Base-by-base conservation (phyloP, 2,797 vertebrate species). In the Eremophila alpestris region DNA sequence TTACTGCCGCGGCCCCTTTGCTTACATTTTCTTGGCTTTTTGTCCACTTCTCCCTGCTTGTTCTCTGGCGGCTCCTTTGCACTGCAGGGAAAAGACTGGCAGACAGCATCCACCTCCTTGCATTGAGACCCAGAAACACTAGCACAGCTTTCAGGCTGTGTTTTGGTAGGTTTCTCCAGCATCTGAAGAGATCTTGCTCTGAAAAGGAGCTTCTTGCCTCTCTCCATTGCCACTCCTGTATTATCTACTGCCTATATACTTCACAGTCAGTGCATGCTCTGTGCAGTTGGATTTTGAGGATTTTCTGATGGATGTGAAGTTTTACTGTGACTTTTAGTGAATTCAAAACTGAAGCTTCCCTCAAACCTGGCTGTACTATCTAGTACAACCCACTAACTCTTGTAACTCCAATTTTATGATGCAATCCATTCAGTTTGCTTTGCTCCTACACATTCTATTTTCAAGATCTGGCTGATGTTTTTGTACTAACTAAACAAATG, bases 11-110 rank as follows among this genome's bases (percentile, higher is more conserved):
- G 51, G 52, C 52, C 45, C 63, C 36, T 92, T 93, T 26, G 34
- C 87, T 84, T 67, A 76, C 21, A 62, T 87, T 93, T 5, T 40
- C 55, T 70, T 93, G 63, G 26, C 54, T 78, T 90, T 93, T 78
- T 62, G 40, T 62, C 40, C 36, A 10, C 46, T 83, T 83, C 43
- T 77, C 8, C 64, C n/a, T 63, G 13, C 32, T 85, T 70, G 9
- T 73, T 68, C 17, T 74, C 32, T 80, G 20, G 6, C 68, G 67
- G 24, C 27, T 90, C 40, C 58, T 69, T 81, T 64, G 30, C 18
- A 34, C 43, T 40, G 30, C 32, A 46, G 26, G 54, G 41, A 3
- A 49, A 56, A 68, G 68, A 14, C 40, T 59, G 13, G 20, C 67
- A 73, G 48, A 48, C 30, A 51, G 13, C 14, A 46, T 13, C 60